These are phyloP conservation scores for Delphinus delphis DNA, from an alignment of 2,113 vertebrate genomes.

Conservation along the genomic window DNA sequence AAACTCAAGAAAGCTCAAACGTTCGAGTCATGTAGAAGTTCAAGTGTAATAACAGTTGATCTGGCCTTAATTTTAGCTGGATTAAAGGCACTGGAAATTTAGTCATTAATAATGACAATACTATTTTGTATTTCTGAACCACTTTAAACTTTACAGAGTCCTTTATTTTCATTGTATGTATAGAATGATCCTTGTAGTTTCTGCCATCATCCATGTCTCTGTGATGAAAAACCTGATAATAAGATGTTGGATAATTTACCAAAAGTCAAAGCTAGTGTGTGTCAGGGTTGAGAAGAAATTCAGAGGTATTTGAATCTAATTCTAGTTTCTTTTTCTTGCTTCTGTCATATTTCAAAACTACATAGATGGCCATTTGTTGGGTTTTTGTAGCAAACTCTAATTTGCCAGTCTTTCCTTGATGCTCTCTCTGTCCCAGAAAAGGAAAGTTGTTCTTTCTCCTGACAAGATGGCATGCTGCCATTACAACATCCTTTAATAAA, in stretches of 20 bases:
- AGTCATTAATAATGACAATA: not conserved
- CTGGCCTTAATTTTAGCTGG: not conserved
- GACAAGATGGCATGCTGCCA: not conserved
- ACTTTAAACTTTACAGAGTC: not conserved
- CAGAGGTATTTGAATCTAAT: not conserved
- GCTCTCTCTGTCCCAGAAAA: not conserved
- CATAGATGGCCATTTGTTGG: not conserved
- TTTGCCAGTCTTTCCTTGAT: not conserved
- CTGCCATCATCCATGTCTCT: not conserved
- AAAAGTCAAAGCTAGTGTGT: not conserved
- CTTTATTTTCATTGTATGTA: not conserved
- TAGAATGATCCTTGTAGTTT: not conserved
- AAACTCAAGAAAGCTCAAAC: not conserved
- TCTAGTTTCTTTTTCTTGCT: not conserved
- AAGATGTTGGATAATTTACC: not conserved
- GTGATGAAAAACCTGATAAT: not conserved
- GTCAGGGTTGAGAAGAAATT: not conserved
- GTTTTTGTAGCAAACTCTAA: not conserved
- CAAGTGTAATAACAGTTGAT: not conserved
- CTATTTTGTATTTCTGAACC: not conserved
- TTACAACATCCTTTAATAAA: conserved; percentile 72
- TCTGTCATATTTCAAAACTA: not conserved
- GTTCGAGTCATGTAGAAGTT: not conserved
- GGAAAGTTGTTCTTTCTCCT: conserved; percentile 32
- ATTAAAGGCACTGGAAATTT: not conserved